A percentile compares a stretch with the other conserved stretches of the same genome.
Evolutionary conservation across 2,888 invertebrate species (phyloP).

Genomic region (Subacronicta megacephala): DNA sequence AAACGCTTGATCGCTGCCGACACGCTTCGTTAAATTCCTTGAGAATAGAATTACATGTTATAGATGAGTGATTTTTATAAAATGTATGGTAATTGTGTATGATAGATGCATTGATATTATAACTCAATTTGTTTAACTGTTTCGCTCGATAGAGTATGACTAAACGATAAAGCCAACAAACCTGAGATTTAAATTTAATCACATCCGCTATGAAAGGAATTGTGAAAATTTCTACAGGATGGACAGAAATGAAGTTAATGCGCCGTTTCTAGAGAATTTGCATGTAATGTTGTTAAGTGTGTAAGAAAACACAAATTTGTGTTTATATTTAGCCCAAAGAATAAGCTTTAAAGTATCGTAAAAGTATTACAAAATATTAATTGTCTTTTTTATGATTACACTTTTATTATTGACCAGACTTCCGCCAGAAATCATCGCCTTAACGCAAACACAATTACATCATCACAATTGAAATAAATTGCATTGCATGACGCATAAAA

Average conservation of each 20-base stretch:
- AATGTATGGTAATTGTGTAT: constrained; percentile 27
- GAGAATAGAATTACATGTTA: constrained; percentile 27
- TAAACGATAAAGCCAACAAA: too few relatives aligned
- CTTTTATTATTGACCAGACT: constrained; percentile 6
- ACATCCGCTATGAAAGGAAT: too few relatives aligned
- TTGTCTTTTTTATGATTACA: constrained; percentile 11
- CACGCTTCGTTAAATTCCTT: constrained; percentile 44
- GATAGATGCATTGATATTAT: constrained; percentile 23
- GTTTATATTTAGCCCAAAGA: not conserved
- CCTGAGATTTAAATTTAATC: too few relatives aligned
- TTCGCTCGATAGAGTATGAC: not conserved
- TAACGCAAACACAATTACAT: constrained; percentile 29
- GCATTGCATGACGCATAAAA: constrained; percentile 38
- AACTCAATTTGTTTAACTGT: not conserved
- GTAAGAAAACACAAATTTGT: too few relatives aligned
- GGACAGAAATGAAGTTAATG: too few relatives aligned
- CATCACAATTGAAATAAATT: constrained; percentile 22
- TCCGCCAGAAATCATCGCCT: constrained; percentile 6
- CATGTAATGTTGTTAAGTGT: too few relatives aligned
- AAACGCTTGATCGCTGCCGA: constrained; percentile 51
- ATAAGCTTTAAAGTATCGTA: too few relatives aligned
- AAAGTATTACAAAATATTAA: not conserved
- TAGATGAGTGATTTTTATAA: constrained; percentile 31
- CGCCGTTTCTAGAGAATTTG: too few relatives aligned
- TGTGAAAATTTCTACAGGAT: too few relatives aligned